These are phyloP conservation scores for Drosophila bocki DNA, from an alignment of 1,140 invertebrate species.

Conservation along the genomic window DNA sequence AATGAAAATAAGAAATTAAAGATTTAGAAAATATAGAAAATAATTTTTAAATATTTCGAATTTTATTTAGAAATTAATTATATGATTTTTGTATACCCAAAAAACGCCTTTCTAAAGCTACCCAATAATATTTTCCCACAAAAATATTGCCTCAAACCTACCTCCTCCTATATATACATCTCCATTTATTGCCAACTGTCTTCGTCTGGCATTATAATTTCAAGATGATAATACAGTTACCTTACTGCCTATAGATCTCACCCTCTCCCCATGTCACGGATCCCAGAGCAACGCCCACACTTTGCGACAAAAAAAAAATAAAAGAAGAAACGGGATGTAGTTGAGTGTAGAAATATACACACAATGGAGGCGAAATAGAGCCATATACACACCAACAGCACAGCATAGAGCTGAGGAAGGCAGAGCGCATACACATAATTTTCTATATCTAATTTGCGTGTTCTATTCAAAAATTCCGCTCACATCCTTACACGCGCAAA, in stretches of 20 bases:
- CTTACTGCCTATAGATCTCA: constrained; percentile 12
- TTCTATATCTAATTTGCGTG: constrained; percentile 77
- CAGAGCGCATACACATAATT: constrained; percentile 59
- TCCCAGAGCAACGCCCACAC: constrained; percentile 31
- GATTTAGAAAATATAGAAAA: background rate
- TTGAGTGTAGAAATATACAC: constrained; percentile 1
- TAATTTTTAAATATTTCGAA: background rate
- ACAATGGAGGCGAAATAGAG: constrained; percentile 64
- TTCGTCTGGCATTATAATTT: constrained; percentile 25
- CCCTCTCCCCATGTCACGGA: background rate
- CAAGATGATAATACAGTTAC: constrained; percentile 42
- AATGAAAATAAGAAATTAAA: too few species aligned
- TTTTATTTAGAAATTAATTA: background rate
- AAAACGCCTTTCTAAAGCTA: background rate
- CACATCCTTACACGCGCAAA: constrained; percentile 81
- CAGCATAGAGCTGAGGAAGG: constrained; percentile 4
- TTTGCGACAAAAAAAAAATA: constrained; percentile 13
- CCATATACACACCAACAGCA: constrained; percentile 31
- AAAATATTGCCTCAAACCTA: background rate
- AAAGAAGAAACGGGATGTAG: background rate
- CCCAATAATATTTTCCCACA: background rate
- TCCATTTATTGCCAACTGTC: background rate
- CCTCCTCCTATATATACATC: background rate
- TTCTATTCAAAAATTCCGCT: constrained; percentile 77
- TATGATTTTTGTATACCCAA: background rate